These are phyloP conservation scores for Ceyx melanurus DNA, from an alignment of 2,113 vertebrate species.

Conservation along the genomic window DNA sequence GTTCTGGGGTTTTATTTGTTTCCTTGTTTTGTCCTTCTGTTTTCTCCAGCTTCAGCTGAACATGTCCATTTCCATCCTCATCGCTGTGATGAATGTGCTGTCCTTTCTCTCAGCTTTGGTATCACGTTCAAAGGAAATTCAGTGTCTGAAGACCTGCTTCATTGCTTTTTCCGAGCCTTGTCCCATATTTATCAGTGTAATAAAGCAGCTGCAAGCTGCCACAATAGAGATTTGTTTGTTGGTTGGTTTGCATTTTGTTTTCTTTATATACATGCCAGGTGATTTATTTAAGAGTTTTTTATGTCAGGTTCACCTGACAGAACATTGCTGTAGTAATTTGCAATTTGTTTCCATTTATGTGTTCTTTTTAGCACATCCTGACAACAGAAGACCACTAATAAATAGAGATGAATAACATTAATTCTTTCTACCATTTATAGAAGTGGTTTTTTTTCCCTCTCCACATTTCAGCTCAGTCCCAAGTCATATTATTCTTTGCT, in stretches of 20 bases:
- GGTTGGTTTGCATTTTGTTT: background rate
- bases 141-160: background rate
- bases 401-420: conserved; percentile 40
- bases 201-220: background rate
- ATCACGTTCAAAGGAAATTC: background rate
- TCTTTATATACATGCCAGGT: conserved; percentile 18
- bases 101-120: background rate
- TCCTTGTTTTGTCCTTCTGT: background rate
- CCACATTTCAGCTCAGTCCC: background rate
- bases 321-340: conserved; percentile 4
- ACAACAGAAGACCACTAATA: conserved; percentile 33
- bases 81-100: background rate
- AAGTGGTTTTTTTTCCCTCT: background rate
- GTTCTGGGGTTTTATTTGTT: background rate
- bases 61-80: background rate
- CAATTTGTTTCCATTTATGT: conserved; percentile 35
- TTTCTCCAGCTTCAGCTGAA: background rate
- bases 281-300: conserved; percentile 54
- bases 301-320: conserved; percentile 26
- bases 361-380: conserved; percentile 23
- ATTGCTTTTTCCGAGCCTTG: background rate
- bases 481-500: background rate
- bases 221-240: background rate
- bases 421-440: background rate
- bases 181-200: background rate